Conservation (phyloP, 2,797 vertebrate species). For the Merluccius polli region DNA sequence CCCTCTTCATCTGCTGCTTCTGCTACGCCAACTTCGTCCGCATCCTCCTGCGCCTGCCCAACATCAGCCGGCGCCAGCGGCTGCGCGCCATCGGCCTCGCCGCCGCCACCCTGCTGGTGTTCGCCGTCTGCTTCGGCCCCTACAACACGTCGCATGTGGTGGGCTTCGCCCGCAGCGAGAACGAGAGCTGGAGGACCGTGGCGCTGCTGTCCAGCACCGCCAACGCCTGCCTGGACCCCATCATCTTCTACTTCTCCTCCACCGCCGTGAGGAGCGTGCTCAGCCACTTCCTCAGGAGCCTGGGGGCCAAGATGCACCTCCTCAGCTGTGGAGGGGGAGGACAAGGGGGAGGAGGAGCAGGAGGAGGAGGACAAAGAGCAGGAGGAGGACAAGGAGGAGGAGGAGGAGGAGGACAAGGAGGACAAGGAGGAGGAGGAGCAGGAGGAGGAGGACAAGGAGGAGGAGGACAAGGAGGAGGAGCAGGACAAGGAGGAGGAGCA, state of each 20-base stretch:
- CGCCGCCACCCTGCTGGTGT: slow-evolving; percentile 75
- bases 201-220: slow-evolving; percentile 79
- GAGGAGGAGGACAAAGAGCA: slow-evolving; percentile 22
- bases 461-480: no score
- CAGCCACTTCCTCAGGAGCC: slow-evolving; percentile 52
- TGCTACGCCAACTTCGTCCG: slow-evolving; percentile 82
- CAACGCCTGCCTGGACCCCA: slow-evolving; percentile 84
- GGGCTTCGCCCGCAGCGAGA: slow-evolving; percentile 66
- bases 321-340: slow-evolving; percentile 36
- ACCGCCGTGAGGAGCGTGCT: slow-evolving; percentile 73
- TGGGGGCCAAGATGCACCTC: slow-evolving; percentile 53
- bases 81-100: slow-evolving; percentile 78
- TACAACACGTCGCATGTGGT: slow-evolving; percentile 84
- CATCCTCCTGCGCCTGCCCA: slow-evolving; percentile 71
- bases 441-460: no score
- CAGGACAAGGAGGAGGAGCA: no score
- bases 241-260: slow-evolving; percentile 88
- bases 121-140: slow-evolving; percentile 82
- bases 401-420: background rate
- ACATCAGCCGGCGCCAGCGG: slow-evolving; percentile 65
- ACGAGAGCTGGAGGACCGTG: slow-evolving; percentile 69
- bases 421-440: background rate
- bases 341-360: background rate
- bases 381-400: slow-evolving; percentile 7
- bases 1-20: slow-evolving; percentile 79